phyloP scores from a whole-genome alignment of 1,140 invertebrate genomes.

The Drosophila truncata region DNA sequence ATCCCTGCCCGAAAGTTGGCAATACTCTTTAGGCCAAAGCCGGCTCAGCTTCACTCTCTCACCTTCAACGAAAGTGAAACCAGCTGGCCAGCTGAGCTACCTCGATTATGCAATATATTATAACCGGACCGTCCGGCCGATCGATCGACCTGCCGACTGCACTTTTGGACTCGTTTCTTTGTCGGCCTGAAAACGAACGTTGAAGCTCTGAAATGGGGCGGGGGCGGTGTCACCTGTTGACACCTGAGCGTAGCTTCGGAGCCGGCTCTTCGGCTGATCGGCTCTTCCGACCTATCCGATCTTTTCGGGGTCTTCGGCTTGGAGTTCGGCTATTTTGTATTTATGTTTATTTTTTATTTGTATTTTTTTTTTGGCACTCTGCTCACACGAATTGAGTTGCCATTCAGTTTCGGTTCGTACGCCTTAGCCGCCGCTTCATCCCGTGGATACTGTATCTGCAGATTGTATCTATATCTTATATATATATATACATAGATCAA shows the following conservation, averaged over 20 bases:
- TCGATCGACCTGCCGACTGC: slow-evolving; percentile 43
- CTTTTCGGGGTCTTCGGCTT: slow-evolving; percentile 55
- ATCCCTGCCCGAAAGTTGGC: slow-evolving; percentile 70
- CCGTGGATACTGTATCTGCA: slow-evolving; percentile 32
- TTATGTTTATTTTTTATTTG: slow-evolving; percentile 15
- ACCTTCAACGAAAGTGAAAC: slow-evolving; percentile 79
- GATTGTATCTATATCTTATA: slow-evolving; percentile 40
- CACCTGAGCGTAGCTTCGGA: slow-evolving; percentile 48
- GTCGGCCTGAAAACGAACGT: slow-evolving; percentile 20
- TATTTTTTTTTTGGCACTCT: slow-evolving; percentile 47
- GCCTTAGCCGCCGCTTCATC: slow-evolving; percentile 45
- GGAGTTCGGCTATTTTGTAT: slow-evolving; percentile 18
- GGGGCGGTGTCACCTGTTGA: slow-evolving; percentile 59
- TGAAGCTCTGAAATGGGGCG: slow-evolving; percentile 39
- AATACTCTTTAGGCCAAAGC: background rate
- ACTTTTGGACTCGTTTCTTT: slow-evolving; percentile 75
- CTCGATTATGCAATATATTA: slow-evolving; percentile 40
- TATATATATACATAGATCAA: slow-evolving; percentile 16
- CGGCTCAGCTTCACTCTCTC: background rate
- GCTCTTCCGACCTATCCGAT: slow-evolving; percentile 60
- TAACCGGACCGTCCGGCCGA: slow-evolving; percentile 47
- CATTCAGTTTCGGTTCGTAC: slow-evolving; percentile 52
- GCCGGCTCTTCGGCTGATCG: slow-evolving; percentile 68
- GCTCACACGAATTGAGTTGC: slow-evolving; percentile 70
- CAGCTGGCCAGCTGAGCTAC: slow-evolving; percentile 38